These are phyloP conservation scores for Drosophila lacteicornis DNA, from an alignment of 1,140 invertebrate species.

Conservation along the genomic window DNA sequence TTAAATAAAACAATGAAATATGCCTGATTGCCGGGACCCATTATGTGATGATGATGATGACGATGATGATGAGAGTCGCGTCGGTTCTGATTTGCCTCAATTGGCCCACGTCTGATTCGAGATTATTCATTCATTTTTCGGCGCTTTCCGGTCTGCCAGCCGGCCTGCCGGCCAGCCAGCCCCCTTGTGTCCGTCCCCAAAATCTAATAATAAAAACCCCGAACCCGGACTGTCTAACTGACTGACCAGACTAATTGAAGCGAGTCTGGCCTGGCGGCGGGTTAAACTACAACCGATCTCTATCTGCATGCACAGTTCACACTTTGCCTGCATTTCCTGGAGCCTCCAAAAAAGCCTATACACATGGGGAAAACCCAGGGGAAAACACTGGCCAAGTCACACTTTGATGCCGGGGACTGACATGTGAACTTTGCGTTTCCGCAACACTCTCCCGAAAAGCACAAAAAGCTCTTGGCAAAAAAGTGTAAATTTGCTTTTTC, in stretches of 20 bases:
- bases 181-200: constrained; percentile 32
- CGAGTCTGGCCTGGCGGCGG: constrained; percentile 65
- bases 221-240: constrained; percentile 42
- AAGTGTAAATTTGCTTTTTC: constrained; percentile 52
- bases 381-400: constrained; percentile 49
- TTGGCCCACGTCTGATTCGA: constrained; percentile 63
- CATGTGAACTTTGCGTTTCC: constrained; percentile 81
- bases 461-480: constrained; percentile 25
- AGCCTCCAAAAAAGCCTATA: constrained; percentile 10
- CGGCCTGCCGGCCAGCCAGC: constrained; percentile 10
- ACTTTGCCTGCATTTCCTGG: constrained; percentile 78
- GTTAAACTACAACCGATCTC: constrained; percentile 51
- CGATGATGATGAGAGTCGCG: constrained; percentile 56
- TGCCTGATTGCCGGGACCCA: constrained; percentile 69
- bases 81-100: constrained; percentile 80
- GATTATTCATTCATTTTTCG: constrained; percentile 72
- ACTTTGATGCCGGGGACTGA: constrained; percentile 59
- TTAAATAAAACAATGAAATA: constrained; percentile 83
- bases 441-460: constrained; percentile 21
- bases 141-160: constrained; percentile 72
- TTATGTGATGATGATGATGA: constrained; percentile 40
- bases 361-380: constrained; percentile 6
- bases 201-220: constrained; percentile 40
- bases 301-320: constrained; percentile 83
- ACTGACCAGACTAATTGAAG: constrained; percentile 78